Evolutionary conservation across 2,797 vertebrate species (phyloP).

Genomic region (Macropus fuliginosus): DNA sequence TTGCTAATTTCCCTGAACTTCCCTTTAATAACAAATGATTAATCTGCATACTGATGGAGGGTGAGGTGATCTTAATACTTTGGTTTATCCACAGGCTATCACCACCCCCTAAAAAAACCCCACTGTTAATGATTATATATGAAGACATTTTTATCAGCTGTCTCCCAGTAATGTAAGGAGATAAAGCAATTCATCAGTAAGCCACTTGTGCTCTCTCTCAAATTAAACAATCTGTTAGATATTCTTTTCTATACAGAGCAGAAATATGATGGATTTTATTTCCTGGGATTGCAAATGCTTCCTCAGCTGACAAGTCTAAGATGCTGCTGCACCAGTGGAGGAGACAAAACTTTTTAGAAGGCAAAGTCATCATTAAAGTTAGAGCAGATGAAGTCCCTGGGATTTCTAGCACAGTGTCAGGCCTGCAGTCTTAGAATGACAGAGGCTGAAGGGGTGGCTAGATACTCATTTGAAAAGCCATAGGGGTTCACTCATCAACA

Average conservation of each 20-base stretch:
- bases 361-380: slow-evolving; percentile 67
- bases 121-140: slow-evolving; percentile 70
- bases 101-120: slow-evolving; percentile 56
- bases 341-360: slow-evolving; percentile 51
- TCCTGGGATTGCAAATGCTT: slow-evolving; percentile 69
- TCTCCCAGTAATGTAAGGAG: slow-evolving; percentile 72
- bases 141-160: slow-evolving; percentile 75
- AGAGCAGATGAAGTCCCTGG: slow-evolving; percentile 26
- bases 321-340: slow-evolving; percentile 31
- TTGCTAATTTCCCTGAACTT: slow-evolving; percentile 67
- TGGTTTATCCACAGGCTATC: slow-evolving; percentile 54
- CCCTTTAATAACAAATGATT: slow-evolving; percentile 56
- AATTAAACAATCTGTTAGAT: slow-evolving; percentile 76
- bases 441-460: not conserved
- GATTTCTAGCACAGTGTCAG: not conserved
- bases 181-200: slow-evolving; percentile 76
- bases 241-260: slow-evolving; percentile 71
- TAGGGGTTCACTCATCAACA: slow-evolving; percentile 51
- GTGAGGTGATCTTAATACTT: slow-evolving; percentile 60
- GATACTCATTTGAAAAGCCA: slow-evolving; percentile 51
- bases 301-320: slow-evolving; percentile 62
- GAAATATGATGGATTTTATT: slow-evolving; percentile 75
- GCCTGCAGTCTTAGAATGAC: not conserved
- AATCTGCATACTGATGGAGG: slow-evolving; percentile 20
- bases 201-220: slow-evolving; percentile 64